Percentiles rank a stretch among this genome's conserved stretches.
These are phyloP conservation scores for Neogale vison DNA, from an alignment of 2,113 vertebrate species.

Conservation along the genomic window DNA sequence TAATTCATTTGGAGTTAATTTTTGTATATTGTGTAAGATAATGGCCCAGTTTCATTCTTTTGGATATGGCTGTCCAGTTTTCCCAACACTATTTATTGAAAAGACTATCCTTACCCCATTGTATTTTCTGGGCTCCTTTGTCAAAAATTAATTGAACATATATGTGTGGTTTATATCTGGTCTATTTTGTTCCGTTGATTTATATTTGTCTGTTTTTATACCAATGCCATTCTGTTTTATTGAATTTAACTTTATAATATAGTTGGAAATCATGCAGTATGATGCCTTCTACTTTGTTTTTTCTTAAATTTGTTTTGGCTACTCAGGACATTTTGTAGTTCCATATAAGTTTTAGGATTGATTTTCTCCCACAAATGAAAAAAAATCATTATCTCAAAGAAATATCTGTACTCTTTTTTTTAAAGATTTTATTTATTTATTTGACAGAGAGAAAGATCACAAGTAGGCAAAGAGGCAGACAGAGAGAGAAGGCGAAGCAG, in stretches of 20 bases:
- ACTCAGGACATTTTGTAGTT: background rate
- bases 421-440: no score
- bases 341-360: background rate
- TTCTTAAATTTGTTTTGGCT: background rate
- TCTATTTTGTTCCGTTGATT: background rate
- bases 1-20: background rate
- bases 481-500: no score
- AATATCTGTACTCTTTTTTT: background rate
- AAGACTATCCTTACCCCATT: background rate
- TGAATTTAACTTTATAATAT: background rate
- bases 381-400: background rate
- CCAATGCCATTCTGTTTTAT: background rate
- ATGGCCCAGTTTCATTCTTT: background rate
- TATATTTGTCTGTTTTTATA: background rate
- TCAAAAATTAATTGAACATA: background rate
- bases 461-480: no score
- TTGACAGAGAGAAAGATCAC: no score
- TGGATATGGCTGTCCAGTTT: background rate
- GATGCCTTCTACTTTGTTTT: background rate
- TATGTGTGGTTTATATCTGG: background rate
- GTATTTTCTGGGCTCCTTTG: background rate
- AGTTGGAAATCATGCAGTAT: background rate
- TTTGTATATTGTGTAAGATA: background rate
- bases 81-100: background rate
- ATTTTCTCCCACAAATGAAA: background rate